A percentile compares a stretch with the other conserved stretches of the same genome.
Evolutionary conservation across 1,140 invertebrate genomes (phyloP).

Genomic region (Trichonephila clavipes): DNA sequence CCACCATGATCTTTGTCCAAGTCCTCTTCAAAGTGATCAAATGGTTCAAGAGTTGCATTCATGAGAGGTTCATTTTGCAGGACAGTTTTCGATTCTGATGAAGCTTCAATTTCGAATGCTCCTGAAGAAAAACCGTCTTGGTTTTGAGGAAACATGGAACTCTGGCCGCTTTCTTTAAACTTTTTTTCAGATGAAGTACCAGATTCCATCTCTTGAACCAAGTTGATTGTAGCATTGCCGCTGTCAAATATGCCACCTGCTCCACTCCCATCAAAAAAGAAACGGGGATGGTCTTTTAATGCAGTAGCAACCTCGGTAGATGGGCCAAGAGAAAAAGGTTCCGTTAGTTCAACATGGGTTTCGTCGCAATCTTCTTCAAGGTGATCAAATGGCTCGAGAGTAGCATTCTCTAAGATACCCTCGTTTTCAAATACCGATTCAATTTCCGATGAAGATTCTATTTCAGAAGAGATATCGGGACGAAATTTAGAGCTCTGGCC

Average conservation of each 20-base stretch:
- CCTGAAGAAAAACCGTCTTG: too few species aligned
- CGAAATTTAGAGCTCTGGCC: too few species aligned
- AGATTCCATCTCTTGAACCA: neutral
- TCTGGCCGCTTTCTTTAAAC: too few species aligned
- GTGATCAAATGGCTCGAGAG: neutral
- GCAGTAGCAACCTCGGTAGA: neutral
- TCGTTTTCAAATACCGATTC: neutral
- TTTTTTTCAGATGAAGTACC: neutral
- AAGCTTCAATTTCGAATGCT: too few species aligned
- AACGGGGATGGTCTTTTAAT: neutral
- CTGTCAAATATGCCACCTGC: neutral
- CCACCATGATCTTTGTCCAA: neutral
- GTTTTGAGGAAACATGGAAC: too few species aligned
- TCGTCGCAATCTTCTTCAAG: neutral
- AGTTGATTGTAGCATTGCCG: neutral
- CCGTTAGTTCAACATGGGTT: neutral
- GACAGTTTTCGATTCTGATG: too few species aligned
- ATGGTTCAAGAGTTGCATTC: neutral
- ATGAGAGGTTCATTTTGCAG: neutral
- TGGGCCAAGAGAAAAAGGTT: neutral
- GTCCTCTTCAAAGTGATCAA: neutral
- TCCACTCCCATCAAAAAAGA: slow-evolving; percentile 34
- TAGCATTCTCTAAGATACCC: neutral
- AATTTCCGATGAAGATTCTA: too few species aligned
- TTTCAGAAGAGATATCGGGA: too few species aligned